A percentile compares a stretch with the other conserved stretches of the same genome.
These are phyloP conservation scores for Zoanthus solanderi DNA, from an alignment of 92 coral and sea anemone species.

Conservation along the genomic window DNA sequence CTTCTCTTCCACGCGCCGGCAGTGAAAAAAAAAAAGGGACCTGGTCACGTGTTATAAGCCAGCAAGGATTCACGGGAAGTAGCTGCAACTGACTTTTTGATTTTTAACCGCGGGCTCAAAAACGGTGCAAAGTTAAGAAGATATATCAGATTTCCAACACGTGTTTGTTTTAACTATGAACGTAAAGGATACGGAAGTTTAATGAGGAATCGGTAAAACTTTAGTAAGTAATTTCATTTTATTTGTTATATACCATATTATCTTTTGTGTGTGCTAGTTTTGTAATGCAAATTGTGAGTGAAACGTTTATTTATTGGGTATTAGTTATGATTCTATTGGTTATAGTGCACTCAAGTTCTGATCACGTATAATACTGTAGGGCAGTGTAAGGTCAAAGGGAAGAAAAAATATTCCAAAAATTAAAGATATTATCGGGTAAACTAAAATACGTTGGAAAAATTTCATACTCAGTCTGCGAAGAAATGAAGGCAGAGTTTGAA, in stretches of 20 bases:
- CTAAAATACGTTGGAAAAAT: no score
- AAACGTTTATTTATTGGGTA: no score
- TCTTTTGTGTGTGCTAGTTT: no score
- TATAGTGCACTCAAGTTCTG: no score
- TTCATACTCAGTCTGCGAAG: no score
- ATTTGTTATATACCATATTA: neutral
- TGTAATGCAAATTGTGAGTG: no score
- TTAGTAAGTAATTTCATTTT: neutral
- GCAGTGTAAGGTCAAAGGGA: no score
- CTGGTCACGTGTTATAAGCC: constrained; percentile 61
- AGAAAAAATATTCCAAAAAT: no score
- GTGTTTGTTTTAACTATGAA: neutral
- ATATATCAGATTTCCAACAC: neutral
- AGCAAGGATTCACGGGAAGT: constrained; percentile 52
- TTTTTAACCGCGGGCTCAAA: constrained; percentile 10
- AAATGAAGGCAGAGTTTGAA: no score
- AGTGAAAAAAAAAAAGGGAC: constrained; percentile 32
- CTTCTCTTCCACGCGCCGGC: constrained; percentile 66
- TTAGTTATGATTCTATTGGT: no score
- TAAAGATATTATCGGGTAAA: no score
- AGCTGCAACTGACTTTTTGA: constrained; percentile 39
- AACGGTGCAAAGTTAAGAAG: constrained; percentile 14
- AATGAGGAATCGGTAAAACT: neutral
- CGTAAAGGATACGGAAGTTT: neutral
- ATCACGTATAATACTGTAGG: no score